Conservation (phyloP, 2,113 vertebrate genomes). For the Eptatretus burgeri region DNA sequence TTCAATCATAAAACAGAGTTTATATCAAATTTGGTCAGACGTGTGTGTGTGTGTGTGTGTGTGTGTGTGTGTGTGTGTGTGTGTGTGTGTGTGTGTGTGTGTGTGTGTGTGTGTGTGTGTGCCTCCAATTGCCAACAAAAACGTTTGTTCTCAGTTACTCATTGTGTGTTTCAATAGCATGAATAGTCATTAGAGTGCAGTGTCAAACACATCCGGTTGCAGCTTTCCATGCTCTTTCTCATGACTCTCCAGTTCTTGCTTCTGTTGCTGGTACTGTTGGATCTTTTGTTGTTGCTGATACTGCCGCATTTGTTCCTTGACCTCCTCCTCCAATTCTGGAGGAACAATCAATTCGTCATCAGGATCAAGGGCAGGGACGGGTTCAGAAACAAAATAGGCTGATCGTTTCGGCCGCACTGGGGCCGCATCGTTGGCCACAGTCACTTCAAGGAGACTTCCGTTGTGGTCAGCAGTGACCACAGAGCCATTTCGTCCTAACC, state of each 20-base stretch:
- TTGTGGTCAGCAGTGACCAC: conserved; percentile 66
- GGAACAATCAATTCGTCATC: conserved; percentile 75
- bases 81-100: too few relatives aligned
- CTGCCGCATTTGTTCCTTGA: conserved; percentile 42
- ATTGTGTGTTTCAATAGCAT: too few relatives aligned
- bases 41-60: too few relatives aligned
- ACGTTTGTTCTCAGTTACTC: too few relatives aligned
- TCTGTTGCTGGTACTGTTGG: conserved; percentile 20
- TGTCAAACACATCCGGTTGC: conserved; percentile 49
- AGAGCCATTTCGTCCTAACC: conserved; percentile 74
- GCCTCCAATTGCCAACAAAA: too few relatives aligned
- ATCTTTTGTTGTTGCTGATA: conserved; percentile 15
- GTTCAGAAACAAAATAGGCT: conserved; percentile 72
- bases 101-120: too few relatives aligned
- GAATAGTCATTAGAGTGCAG: conserved; percentile 29
- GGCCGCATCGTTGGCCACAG: conserved; percentile 14
- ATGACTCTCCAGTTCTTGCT: conserved; percentile 13
- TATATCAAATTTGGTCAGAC: too few relatives aligned
- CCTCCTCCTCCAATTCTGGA: conserved; percentile 57
- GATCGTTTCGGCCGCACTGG: conserved; percentile 76
- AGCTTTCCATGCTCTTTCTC: conserved; percentile 14
- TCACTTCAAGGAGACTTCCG: conserved; percentile 64
- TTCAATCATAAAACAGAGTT: too few relatives aligned
- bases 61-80: too few relatives aligned
- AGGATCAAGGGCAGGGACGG: conserved; percentile 47